Percentiles rank a stretch among this genome's conserved stretches.
Conservation (phyloP, 2,888 invertebrate genomes). For the Adineta ricciae region DNA sequence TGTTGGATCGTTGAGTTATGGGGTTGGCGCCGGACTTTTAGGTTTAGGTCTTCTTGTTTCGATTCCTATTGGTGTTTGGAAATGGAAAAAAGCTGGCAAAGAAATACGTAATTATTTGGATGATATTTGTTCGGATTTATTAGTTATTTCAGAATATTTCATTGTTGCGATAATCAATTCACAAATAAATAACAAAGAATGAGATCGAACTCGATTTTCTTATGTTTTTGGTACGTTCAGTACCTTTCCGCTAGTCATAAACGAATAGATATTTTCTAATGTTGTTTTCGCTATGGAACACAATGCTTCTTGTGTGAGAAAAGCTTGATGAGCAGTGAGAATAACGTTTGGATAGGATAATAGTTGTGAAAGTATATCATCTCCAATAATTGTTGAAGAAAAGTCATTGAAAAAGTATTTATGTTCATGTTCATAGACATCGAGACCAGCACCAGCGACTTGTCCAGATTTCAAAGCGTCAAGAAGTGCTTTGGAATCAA, state of each 20-base stretch:
- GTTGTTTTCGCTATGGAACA: constrained; percentile 25
- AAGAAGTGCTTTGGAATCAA: constrained; percentile 28
- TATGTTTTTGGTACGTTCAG: neutral
- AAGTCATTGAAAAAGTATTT: constrained; percentile 25
- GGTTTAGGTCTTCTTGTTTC: neutral
- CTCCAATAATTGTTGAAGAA: constrained; percentile 20
- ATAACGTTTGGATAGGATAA: constrained; percentile 26
- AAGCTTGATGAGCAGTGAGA: constrained; percentile 32
- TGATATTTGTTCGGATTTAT: neutral
- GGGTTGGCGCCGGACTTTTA: neutral
- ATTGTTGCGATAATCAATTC: neutral
- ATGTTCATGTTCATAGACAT: constrained; percentile 32
- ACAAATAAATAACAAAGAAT: neutral
- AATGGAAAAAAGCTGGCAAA: neutral
- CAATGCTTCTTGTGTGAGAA: constrained; percentile 27
- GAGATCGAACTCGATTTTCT: neutral
- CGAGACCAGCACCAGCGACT: constrained; percentile 28
- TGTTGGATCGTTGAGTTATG: neutral
- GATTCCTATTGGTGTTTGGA: neutral
- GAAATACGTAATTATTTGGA: neutral
- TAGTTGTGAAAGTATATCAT: constrained; percentile 18
- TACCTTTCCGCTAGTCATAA: constrained; percentile 15
- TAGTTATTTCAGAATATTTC: neutral
- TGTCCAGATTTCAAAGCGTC: constrained; percentile 24
- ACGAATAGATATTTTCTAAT: constrained; percentile 21